phyloP scores from a whole-genome alignment of 2,797 vertebrate species.

The Phalloptychus januarius region DNA sequence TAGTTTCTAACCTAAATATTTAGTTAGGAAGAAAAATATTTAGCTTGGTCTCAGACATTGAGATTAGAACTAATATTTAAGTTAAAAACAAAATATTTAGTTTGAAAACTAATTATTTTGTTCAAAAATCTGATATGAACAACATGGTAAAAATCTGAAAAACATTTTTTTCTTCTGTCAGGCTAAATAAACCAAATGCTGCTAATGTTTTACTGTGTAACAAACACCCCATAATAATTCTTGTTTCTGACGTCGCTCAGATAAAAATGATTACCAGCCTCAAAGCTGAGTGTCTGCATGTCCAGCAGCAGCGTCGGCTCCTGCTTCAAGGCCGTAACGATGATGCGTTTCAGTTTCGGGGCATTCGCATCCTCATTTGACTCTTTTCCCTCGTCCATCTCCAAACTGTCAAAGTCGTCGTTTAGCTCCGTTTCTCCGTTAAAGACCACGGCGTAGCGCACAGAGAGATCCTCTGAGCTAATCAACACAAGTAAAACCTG shows the following conservation, averaged over 20 bases:
- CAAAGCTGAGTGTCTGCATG: slow-evolving; percentile 84
- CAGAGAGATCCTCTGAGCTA: slow-evolving; percentile 85
- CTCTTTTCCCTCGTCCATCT: slow-evolving; percentile 29
- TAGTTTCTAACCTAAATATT: no score
- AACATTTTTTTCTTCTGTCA: no score
- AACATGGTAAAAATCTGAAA: no score
- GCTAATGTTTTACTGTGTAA: no score
- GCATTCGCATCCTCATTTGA: slow-evolving; percentile 57
- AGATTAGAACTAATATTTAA: no score
- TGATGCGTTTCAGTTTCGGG: slow-evolving; percentile 84
- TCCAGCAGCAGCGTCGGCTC: slow-evolving; percentile 85
- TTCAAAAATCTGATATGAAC: no score
- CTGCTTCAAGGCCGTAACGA: slow-evolving; percentile 85
- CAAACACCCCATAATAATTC: not conserved
- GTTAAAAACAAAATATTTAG: no score
- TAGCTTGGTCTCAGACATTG: no score
- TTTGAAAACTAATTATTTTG: no score
- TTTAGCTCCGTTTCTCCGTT: slow-evolving; percentile 83
- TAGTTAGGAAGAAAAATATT: no score
- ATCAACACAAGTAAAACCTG: slow-evolving; percentile 21
- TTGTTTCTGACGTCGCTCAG: not conserved
- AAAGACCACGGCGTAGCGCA: slow-evolving; percentile 87
- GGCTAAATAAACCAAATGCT: no score
- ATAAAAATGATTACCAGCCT: slow-evolving; percentile 63
- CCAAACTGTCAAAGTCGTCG: slow-evolving; percentile 67